These are phyloP conservation scores for Panopea generosa DNA, from an alignment of 2,888 invertebrate species.

Conservation along the genomic window DNA sequence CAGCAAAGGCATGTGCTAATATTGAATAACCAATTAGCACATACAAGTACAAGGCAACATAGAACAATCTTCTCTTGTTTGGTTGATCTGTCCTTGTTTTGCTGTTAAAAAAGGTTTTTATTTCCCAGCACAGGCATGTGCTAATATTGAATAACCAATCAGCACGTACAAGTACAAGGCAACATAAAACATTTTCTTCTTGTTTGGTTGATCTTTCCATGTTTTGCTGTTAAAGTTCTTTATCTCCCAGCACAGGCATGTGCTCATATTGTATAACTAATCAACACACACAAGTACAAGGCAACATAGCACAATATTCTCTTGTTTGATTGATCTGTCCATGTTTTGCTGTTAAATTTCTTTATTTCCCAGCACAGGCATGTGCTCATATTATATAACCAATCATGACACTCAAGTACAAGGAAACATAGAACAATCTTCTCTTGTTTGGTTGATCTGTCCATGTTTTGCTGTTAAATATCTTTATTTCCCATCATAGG, in stretches of 20 bases:
- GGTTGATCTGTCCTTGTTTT: background rate
- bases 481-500: background rate
- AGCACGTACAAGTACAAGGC: constrained; percentile 8
- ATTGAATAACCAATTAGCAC: constrained; percentile 1
- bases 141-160: constrained; percentile 14
- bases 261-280: constrained; percentile 20
- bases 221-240: background rate
- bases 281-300: constrained; percentile 24
- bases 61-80: background rate
- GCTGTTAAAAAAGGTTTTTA: background rate
- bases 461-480: background rate
- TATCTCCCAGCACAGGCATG: constrained; percentile 32
- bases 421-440: constrained; percentile 11
- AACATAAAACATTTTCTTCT: background rate
- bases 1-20: constrained; percentile 24
- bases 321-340: background rate
- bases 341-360: background rate
- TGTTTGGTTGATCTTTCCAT: background rate
- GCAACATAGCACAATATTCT: constrained; percentile 4
- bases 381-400: constrained; percentile 23
- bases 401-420: constrained; percentile 26
- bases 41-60: constrained; percentile 7
- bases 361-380: constrained; percentile 24
- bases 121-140: constrained; percentile 26
- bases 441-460: background rate